These are phyloP conservation scores for Drosophila teissieri DNA, from an alignment of 1,140 invertebrate genomes.

Conservation along the genomic window DNA sequence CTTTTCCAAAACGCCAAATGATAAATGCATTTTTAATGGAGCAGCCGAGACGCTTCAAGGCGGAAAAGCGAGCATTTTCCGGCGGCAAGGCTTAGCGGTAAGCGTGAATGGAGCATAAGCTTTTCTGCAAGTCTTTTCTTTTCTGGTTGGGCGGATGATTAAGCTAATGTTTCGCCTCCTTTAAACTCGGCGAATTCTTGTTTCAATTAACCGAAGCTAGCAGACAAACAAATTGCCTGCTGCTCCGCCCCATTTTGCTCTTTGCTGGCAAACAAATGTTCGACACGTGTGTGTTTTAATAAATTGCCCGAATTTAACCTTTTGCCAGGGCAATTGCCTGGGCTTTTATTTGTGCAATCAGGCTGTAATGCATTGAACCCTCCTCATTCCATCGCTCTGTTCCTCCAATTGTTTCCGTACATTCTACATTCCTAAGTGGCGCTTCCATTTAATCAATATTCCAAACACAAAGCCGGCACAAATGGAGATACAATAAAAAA, in stretches of 20 bases:
- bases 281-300: conserved; percentile 66
- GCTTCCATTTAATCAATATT: conserved; percentile 77
- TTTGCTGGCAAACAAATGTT: conserved; percentile 38
- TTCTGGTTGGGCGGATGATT: conserved; percentile 61
- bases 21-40: conserved; percentile 82
- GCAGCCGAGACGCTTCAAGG: conserved; percentile 32
- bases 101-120: conserved; percentile 22
- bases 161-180: conserved; percentile 62
- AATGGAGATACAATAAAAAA: conserved; percentile 9
- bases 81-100: conserved; percentile 54
- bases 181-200: conserved; percentile 44
- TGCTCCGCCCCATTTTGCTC: background rate
- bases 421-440: conserved; percentile 29
- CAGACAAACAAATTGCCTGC: conserved; percentile 58
- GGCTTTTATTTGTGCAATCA: conserved; percentile 70
- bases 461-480: conserved; percentile 61
- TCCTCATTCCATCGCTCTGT: background rate
- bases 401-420: conserved; percentile 50
- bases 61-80: conserved; percentile 49
- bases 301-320: conserved; percentile 51
- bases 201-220: conserved; percentile 60
- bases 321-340: conserved; percentile 51
- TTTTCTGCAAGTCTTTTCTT: conserved; percentile 28
- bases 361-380: conserved; percentile 58
- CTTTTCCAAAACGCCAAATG: conserved; percentile 78